A percentile compares a stretch with the other conserved stretches of the same genome.
phyloP scores from a whole-genome alignment of 1,140 invertebrate genomes.

The Heliconius eleuchia region DNA sequence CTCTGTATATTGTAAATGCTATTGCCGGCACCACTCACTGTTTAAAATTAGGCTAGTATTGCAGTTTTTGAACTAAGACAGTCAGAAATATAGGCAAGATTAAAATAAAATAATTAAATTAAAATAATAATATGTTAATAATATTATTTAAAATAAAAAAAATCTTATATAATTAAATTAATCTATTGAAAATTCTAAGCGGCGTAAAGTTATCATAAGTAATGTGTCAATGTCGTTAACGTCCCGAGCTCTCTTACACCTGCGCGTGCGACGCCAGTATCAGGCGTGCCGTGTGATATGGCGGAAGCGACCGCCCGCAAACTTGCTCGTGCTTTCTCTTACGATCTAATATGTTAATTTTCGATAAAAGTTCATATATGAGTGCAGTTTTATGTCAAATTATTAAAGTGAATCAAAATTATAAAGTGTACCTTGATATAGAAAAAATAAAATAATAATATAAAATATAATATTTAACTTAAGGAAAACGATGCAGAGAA shows the following conservation, averaged over 20 bases:
- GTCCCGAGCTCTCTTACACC: background rate
- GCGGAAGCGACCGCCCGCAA: constrained; percentile 16
- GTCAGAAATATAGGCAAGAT: too few relatives aligned
- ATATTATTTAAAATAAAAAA: too few relatives aligned
- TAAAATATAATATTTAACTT: background rate
- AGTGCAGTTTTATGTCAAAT: background rate
- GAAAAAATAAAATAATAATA: background rate
- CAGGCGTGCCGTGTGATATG: constrained; percentile 27
- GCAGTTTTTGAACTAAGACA: too few relatives aligned
- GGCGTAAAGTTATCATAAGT: constrained; percentile 15
- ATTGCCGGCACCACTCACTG: too few relatives aligned
- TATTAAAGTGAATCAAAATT: background rate
- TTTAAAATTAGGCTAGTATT: too few relatives aligned
- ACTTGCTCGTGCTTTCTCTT: background rate
- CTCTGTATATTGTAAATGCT: too few relatives aligned
- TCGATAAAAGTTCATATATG: background rate
- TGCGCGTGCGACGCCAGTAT: constrained; percentile 29
- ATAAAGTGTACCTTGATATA: background rate
- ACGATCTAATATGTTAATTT: background rate
- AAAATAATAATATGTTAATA: too few relatives aligned
- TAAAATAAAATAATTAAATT: too few relatives aligned
- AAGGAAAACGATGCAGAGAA: too few relatives aligned
- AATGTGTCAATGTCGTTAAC: background rate
- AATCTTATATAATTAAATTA: too few relatives aligned
- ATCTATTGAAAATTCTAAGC: background rate